Percentiles rank a stretch among this genome's conserved stretches.
Conservation (phyloP, 2,888 invertebrate species). For the Leptinotarsa haldemani region DNA sequence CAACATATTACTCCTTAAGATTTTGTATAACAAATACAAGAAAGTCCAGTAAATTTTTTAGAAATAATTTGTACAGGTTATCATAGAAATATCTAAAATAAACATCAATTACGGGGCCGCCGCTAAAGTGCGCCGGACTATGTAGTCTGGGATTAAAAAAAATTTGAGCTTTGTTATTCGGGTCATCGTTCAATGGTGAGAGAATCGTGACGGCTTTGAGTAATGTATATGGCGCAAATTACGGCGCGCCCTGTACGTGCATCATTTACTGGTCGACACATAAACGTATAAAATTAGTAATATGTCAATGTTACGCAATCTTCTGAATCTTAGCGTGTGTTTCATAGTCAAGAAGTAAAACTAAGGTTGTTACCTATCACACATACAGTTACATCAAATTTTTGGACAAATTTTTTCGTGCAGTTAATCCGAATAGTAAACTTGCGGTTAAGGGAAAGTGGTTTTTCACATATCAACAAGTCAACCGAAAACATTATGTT, state of each 20-base stretch:
- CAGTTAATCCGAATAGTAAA: constrained; percentile 23
- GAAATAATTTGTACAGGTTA: constrained; percentile 41
- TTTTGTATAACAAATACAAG: constrained; percentile 44
- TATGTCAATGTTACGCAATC: constrained; percentile 58
- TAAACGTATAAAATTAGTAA: constrained; percentile 38
- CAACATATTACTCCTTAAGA: constrained; percentile 36
- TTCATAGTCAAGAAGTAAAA: constrained; percentile 53
- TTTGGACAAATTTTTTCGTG: constrained; percentile 26
- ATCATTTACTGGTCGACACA: constrained; percentile 37
- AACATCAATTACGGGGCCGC: constrained; percentile 26
- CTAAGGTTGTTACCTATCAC: constrained; percentile 41
- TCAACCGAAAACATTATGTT: neutral
- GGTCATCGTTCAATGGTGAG: constrained; percentile 5
- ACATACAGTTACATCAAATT: constrained; percentile 51
- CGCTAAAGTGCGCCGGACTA: constrained; percentile 7
- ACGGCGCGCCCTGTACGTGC: constrained; percentile 23
- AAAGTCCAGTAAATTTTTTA: constrained; percentile 40
- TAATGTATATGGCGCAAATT: neutral
- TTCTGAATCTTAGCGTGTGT: constrained; percentile 51
- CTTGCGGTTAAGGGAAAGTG: neutral
- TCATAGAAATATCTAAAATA: constrained; percentile 35
- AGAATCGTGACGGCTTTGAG: neutral
- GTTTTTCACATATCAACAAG: neutral
- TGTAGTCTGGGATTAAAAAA: constrained; percentile 5
- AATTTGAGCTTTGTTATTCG: constrained; percentile 20